Evolutionary conservation across 2,113 vertebrate species (phyloP).

Genomic region (Vidua chalybeata): DNA sequence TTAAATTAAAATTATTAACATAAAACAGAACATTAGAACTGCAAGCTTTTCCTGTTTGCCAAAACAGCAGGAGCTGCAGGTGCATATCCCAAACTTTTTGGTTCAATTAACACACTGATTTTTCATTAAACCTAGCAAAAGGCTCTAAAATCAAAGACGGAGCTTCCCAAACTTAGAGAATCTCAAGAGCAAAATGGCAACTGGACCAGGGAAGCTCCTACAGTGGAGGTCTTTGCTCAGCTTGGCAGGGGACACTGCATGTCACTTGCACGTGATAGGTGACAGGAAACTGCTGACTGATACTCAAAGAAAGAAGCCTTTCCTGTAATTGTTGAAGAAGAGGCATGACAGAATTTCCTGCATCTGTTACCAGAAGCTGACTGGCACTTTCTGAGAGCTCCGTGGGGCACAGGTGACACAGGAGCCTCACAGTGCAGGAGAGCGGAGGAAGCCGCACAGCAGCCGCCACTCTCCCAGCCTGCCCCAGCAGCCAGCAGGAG

Average conservation of each 20-base stretch:
- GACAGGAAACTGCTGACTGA: neutral
- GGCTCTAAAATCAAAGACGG: neutral
- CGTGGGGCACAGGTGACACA: neutral
- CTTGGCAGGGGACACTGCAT: neutral
- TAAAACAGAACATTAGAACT: neutral
- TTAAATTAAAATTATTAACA: neutral
- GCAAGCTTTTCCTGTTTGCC: neutral
- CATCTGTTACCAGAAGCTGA: neutral
- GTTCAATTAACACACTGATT: neutral
- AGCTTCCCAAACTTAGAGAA: neutral
- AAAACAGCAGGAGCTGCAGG: neutral
- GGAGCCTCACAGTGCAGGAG: rapidly evolving
- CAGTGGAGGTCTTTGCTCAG: neutral
- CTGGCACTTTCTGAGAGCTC: neutral
- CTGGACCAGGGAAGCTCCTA: neutral
- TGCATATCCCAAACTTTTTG: neutral
- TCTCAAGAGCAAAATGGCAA: neutral
- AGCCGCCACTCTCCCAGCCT: rapidly evolving
- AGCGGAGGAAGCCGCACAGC: rapidly evolving
- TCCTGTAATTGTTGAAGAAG: neutral
- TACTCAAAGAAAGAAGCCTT: neutral
- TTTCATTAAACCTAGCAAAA: neutral
- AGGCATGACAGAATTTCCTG: neutral
- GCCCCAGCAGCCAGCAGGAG: neutral
- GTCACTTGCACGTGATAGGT: neutral